Conservation (phyloP, 2,113 vertebrate genomes). For the Antechinus flavipes region DNA sequence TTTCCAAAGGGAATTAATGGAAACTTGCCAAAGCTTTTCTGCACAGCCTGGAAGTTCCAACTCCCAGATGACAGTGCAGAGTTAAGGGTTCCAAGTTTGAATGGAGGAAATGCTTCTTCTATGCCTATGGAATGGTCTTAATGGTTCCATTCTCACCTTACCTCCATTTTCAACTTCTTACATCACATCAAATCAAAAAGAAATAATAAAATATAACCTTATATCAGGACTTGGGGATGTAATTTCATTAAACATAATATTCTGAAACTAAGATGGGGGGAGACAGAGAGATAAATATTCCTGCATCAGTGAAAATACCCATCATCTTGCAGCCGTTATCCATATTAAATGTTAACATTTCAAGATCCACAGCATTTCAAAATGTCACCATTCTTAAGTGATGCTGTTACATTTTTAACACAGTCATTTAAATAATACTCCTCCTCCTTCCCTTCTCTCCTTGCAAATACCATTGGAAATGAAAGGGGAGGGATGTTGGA, state of each 20-base stretch:
- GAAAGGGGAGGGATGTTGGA: constrained; percentile 42
- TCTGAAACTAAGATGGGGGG: neutral
- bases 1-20: neutral
- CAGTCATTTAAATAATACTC: constrained; percentile 59
- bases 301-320: accelerated
- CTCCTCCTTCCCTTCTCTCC: constrained; percentile 28
- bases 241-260: neutral
- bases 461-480: constrained; percentile 66
- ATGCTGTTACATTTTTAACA: constrained; percentile 52
- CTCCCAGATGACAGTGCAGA: neutral
- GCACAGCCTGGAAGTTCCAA: neutral
- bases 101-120: neutral
- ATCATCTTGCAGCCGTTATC: neutral
- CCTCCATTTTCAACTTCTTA: neutral
- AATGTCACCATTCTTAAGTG: constrained; percentile 61
- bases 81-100: neutral
- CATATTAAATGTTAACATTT: constrained; percentile 9
- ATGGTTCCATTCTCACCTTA: neutral
- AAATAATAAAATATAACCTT: neutral
- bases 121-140: neutral
- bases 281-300: neutral
- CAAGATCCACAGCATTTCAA: constrained; percentile 66
- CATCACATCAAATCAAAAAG: neutral
- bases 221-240: neutral
- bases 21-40: neutral